Percentiles rank a stretch among this genome's conserved stretches.
phyloP scores from a whole-genome alignment of 2,888 invertebrate species.

The Aproaerema taeniolella region DNA sequence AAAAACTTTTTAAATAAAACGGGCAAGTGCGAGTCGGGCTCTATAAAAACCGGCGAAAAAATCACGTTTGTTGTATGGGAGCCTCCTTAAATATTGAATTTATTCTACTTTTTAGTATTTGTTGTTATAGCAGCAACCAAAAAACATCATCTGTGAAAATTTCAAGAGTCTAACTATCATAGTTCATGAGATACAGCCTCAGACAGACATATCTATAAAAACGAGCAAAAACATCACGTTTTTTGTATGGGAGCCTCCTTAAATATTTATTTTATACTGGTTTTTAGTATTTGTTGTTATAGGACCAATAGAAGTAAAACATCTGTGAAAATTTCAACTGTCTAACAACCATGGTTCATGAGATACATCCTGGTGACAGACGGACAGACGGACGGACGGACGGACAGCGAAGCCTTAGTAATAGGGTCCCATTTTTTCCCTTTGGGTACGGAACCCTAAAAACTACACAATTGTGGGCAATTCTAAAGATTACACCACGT shows the following conservation, averaged over 20 bases:
- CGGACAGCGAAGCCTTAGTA: not conserved
- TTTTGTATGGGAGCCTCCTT: not conserved
- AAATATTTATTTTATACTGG: not conserved
- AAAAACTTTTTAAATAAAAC: too few species aligned
- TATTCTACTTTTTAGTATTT: too few species aligned
- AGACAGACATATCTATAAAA: not conserved
- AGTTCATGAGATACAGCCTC: too few species aligned
- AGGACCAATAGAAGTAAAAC: not conserved
- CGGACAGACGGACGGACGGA: not conserved
- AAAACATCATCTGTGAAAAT: too few species aligned
- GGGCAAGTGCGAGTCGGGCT: not conserved
- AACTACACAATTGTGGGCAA: constrained; percentile 4
- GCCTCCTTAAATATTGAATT: too few species aligned
- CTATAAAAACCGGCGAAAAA: not conserved
- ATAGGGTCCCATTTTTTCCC: not conserved
- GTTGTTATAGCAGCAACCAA: too few species aligned
- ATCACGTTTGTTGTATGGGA: not conserved
- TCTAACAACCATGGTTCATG: not conserved
- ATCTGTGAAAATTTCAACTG: not conserved
- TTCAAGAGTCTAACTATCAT: too few species aligned
- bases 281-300: not conserved
- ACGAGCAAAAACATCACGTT: not conserved
- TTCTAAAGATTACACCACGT: too few species aligned
- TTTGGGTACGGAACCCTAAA: not conserved
- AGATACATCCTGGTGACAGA: not conserved